Evolutionary conservation across 2,797 vertebrate genomes (phyloP).

Genomic region (Otus scops): DNA sequence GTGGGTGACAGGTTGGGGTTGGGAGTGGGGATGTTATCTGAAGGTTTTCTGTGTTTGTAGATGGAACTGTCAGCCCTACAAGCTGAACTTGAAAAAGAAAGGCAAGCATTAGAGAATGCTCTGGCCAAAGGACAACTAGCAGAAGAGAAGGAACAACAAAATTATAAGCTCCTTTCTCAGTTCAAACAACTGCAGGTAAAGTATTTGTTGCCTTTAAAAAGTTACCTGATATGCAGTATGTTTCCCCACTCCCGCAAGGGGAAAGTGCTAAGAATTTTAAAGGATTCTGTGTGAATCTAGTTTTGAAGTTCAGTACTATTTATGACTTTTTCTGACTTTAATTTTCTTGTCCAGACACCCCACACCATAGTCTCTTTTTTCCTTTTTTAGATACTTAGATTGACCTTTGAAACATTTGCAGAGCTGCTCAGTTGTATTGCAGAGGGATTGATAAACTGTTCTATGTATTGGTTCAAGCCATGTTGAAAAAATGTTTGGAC

Average conservation of each 20-base stretch:
- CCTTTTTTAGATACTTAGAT: not conserved
- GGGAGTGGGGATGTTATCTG: not conserved
- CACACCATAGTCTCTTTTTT: not conserved
- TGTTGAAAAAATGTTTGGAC: not conserved
- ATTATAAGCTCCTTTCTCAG: conserved; percentile 71
- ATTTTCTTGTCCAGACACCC: not conserved
- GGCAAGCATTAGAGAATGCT: conserved; percentile 76
- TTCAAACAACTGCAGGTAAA: conserved; percentile 80
- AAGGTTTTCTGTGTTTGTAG: conserved; percentile 60
- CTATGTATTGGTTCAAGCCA: not conserved
- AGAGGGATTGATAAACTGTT: not conserved
- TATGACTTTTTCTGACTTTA: not conserved
- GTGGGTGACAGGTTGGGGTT: not conserved
- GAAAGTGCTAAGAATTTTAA: not conserved
- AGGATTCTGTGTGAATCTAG: not conserved
- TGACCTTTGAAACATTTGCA: not conserved
- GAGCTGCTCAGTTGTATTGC: not conserved
- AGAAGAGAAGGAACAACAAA: conserved; percentile 78
- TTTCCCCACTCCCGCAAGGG: not conserved
- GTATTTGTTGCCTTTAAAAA: not conserved
- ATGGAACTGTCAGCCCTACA: conserved; percentile 79
- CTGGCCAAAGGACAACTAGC: conserved; percentile 72
- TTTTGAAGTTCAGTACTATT: not conserved
- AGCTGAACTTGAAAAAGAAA: conserved; percentile 80
- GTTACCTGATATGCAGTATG: not conserved